phyloP scores from a whole-genome alignment of 2,888 invertebrate species.

The Abrostola tripartita region DNA sequence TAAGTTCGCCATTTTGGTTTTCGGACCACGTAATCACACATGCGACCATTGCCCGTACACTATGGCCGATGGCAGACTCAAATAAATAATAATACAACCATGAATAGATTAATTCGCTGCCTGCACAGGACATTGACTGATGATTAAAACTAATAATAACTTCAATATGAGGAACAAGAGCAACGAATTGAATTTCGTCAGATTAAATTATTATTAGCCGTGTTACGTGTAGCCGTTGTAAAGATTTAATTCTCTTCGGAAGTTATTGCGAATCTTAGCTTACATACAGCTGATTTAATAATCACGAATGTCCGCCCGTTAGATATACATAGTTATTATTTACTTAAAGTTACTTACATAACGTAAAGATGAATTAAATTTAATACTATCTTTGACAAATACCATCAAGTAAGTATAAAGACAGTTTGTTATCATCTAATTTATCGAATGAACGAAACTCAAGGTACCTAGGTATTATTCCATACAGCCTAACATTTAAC shows the following conservation, averaged over 20 bases:
- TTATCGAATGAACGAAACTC: not conserved
- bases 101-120: conserved; percentile 2
- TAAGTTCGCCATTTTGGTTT: no score
- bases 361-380: no score
- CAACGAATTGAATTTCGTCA: not conserved
- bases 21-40: no score
- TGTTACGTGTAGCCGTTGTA: not conserved
- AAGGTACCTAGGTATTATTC: not conserved
- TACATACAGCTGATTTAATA: no score
- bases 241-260: not conserved
- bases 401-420: not conserved
- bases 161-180: not conserved
- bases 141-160: not conserved
- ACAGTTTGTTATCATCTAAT: not conserved
- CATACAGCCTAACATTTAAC: not conserved
- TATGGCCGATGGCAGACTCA: no score
- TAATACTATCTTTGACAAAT: no score
- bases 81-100: conserved; percentile 2
- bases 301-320: no score
- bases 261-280: no score
- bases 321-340: no score
- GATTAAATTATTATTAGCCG: not conserved
- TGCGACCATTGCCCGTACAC: no score
- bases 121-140: not conserved
- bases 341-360: no score